Conservation (phyloP, 2,797 vertebrate species). For the Acanthopagrus latus region DNA sequence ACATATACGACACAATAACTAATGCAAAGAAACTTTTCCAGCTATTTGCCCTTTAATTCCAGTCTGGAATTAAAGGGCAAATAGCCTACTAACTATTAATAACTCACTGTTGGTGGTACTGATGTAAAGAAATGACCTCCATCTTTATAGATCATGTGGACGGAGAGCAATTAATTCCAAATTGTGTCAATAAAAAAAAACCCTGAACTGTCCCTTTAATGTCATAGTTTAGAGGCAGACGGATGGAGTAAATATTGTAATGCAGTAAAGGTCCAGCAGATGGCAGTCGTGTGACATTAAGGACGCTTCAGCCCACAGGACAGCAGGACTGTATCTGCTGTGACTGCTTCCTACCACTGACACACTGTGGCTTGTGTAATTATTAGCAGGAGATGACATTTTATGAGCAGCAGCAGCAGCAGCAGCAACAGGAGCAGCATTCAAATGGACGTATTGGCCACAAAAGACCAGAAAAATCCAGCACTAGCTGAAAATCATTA, state of each 20-base stretch:
- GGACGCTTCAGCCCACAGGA: not conserved
- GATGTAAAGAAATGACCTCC: not conserved
- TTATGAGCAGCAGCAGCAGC: not conserved
- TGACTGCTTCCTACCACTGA: not conserved
- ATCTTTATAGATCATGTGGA: not conserved
- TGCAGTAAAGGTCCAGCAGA: slow-evolving; percentile 56
- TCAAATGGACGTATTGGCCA: not conserved
- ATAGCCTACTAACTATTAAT: not conserved
- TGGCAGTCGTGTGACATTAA: slow-evolving; percentile 53
- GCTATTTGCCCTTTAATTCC: no score
- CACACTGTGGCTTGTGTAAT: not conserved
- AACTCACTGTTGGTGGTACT: not conserved
- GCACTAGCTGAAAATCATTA: slow-evolving; percentile 6
- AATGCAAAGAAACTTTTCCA: not conserved
- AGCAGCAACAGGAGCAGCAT: not conserved
- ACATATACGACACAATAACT: not conserved
- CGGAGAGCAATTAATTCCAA: not conserved
- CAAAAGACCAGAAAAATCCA: slow-evolving; percentile 6
- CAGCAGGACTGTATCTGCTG: not conserved
- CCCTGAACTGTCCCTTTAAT: slow-evolving; percentile 9
- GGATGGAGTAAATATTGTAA: slow-evolving; percentile 17
- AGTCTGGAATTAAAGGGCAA: not conserved
- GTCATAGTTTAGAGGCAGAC: not conserved
- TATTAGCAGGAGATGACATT: slow-evolving; percentile 13
- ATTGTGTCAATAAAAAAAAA: not conserved